Evolutionary conservation across 2,113 vertebrate genomes (phyloP).

Genomic region (Ictidomys tridecemlineatus): DNA sequence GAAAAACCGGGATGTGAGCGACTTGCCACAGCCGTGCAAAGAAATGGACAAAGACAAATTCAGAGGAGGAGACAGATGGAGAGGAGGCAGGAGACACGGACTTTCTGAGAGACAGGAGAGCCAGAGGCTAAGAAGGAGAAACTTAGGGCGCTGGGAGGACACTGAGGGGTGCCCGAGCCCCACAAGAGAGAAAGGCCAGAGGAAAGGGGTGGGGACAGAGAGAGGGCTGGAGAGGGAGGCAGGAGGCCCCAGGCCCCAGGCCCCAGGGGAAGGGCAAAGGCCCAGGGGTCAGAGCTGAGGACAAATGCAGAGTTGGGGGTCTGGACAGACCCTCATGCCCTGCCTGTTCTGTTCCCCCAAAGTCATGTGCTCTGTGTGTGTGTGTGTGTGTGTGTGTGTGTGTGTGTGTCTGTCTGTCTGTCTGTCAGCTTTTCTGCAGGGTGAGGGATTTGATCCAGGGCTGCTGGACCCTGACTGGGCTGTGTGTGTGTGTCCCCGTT

Average conservation of each 20-base stretch:
- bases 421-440: neutral
- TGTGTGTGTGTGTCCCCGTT: neutral
- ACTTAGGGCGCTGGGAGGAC: neutral
- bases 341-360: neutral
- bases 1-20: neutral
- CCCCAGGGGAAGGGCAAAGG: slow-evolving; percentile 83
- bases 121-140: slow-evolving; percentile 39
- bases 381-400: neutral
- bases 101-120: slow-evolving; percentile 68
- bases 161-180: slow-evolving; percentile 78
- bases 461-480: neutral
- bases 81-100: neutral
- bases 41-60: slow-evolving; percentile 63
- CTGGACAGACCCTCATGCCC: neutral
- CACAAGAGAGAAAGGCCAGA: slow-evolving; percentile 65
- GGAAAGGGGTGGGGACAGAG: too few relatives aligned
- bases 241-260: slow-evolving; percentile 9
- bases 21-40: slow-evolving; percentile 73
- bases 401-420: neutral
- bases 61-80: neutral
- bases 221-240: neutral
- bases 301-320: neutral
- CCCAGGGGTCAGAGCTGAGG: slow-evolving; percentile 75
- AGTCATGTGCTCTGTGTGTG: neutral
- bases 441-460: neutral